Conservation (phyloP, 2,888 invertebrate species). For the Hermaeophaga mercurialis region DNA sequence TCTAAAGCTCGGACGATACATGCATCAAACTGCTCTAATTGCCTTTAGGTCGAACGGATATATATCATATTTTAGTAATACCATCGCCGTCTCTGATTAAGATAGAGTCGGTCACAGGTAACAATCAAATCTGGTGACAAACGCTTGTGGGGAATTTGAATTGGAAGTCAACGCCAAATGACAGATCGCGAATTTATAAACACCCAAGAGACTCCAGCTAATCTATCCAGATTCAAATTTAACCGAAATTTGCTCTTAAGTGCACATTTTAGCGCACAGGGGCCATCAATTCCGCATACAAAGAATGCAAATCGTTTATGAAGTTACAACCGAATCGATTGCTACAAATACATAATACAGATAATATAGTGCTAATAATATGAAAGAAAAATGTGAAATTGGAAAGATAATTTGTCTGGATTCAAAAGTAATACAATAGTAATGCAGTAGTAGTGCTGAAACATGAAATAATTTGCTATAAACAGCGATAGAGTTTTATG, state of each 20-base stretch:
- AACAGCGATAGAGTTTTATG: too few species aligned
- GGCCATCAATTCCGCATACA: too few species aligned
- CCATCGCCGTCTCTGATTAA: conserved; percentile 40
- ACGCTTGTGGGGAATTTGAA: conserved; percentile 28
- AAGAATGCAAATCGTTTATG: too few species aligned
- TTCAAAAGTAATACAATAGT: too few species aligned
- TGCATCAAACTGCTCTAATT: conserved; percentile 51
- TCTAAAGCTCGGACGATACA: conserved; percentile 49
- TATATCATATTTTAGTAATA: conserved; percentile 48
- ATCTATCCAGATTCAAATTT: conserved; percentile 2
- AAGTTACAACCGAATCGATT: too few species aligned
- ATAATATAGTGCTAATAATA: too few species aligned
- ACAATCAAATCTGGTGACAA: conserved; percentile 34
- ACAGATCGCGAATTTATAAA: conserved; percentile 22
- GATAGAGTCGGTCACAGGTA: conserved; percentile 37
- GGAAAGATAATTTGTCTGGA: too few species aligned
- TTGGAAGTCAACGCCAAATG: conserved; percentile 20
- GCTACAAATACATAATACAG: too few species aligned
- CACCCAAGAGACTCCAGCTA: neutral
- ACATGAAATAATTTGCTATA: too few species aligned
- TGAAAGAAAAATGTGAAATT: too few species aligned
- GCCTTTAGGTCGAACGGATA: conserved; percentile 42
- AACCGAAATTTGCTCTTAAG: conserved; percentile 2
- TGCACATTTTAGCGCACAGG: too few species aligned
- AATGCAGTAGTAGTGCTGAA: too few species aligned